A percentile compares a stretch with the other conserved stretches of the same genome.
Conservation (phyloP, 2,797 vertebrate genomes). For the Cuculus canorus region DNA sequence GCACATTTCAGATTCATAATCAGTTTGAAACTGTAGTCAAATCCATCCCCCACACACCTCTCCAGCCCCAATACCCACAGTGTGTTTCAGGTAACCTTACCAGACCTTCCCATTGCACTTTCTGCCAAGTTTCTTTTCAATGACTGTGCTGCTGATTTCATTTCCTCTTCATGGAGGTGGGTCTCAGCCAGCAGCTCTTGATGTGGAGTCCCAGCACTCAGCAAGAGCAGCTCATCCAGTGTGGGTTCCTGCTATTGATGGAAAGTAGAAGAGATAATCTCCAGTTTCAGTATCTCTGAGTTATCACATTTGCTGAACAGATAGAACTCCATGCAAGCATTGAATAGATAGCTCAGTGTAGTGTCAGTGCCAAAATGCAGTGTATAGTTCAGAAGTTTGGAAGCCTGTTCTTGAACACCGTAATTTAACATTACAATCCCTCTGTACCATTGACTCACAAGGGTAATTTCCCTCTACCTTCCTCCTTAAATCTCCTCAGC, state of each 20-base stretch:
- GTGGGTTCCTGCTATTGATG: not conserved
- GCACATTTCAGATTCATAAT: not conserved
- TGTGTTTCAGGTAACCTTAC: not conserved
- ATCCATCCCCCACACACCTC: not conserved
- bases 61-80: rapidly evolving
- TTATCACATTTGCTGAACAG: not conserved
- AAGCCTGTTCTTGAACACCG: not conserved
- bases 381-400: not conserved
- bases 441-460: not conserved
- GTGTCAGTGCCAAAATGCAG: not conserved
- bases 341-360: not conserved
- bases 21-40: not conserved
- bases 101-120: not conserved
- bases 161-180: not conserved
- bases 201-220: not conserved
- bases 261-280: not conserved
- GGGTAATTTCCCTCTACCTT: not conserved
- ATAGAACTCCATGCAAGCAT: not conserved
- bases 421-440: not conserved
- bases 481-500: not conserved
- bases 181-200: not conserved
- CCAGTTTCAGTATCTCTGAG: not conserved
- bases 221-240: not conserved
- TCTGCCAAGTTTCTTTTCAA: not conserved
- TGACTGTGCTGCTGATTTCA: not conserved